Percentiles rank a stretch among this genome's conserved stretches.
phyloP scores from a whole-genome alignment of 2,888 invertebrate species.

The Anticlea derivata region DNA sequence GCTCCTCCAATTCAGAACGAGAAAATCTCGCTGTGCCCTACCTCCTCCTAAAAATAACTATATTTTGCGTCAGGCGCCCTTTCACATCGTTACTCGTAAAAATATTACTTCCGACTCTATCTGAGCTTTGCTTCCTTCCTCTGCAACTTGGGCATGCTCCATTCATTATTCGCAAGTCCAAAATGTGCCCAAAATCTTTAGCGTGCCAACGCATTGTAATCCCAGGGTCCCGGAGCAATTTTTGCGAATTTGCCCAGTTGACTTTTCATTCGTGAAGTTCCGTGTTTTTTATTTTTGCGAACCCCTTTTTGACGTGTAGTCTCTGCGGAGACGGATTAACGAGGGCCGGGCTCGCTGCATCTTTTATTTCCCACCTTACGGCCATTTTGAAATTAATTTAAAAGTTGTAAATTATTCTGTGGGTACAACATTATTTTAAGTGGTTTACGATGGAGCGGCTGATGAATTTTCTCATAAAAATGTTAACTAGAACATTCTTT shows the following conservation, averaged over 20 bases:
- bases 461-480: slow-evolving; percentile 13
- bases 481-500: slow-evolving; percentile 18
- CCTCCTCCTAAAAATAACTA: too few relatives aligned
- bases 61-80: slow-evolving; percentile 4
- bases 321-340: slow-evolving; percentile 47
- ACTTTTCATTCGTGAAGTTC: slow-evolving; percentile 53
- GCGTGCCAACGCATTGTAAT: slow-evolving; percentile 26
- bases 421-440: slow-evolving; percentile 11
- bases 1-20: too few relatives aligned
- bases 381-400: slow-evolving; percentile 36
- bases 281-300: slow-evolving; percentile 41
- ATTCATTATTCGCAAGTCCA: slow-evolving; percentile 27
- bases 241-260: slow-evolving; percentile 64
- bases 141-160: slow-evolving; percentile 14
- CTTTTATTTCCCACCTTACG: slow-evolving; percentile 44
- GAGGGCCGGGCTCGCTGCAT: slow-evolving; percentile 45
- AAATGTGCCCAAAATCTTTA: slow-evolving; percentile 27
- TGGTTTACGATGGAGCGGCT: slow-evolving; percentile 6
- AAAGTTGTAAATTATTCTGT: slow-evolving; percentile 15
- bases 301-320: slow-evolving; percentile 34
- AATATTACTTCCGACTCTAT: slow-evolving; percentile 24
- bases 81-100: slow-evolving; percentile 21
- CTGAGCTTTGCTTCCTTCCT: slow-evolving; percentile 22
- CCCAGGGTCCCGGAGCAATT: slow-evolving; percentile 63
- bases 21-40: too few relatives aligned